A percentile compares a stretch with the other conserved stretches of the same genome.
phyloP scores from a whole-genome alignment of 2,888 invertebrate genomes.

The Flexamia atlantica region DNA sequence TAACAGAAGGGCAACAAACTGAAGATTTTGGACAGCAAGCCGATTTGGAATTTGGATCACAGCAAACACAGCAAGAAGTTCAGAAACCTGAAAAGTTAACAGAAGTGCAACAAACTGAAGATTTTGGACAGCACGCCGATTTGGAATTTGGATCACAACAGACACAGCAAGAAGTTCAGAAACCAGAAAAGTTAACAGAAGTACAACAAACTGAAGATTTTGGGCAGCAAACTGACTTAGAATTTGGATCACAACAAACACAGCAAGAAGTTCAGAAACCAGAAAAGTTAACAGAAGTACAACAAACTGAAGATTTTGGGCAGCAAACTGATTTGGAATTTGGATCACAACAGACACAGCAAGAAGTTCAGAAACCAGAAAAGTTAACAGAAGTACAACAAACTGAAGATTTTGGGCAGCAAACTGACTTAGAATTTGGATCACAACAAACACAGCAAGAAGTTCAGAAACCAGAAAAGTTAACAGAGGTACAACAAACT shows the following conservation, averaged over 20 bases:
- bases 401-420: constrained; percentile 43
- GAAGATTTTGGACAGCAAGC: background rate
- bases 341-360: constrained; percentile 66
- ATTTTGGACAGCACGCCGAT: constrained; percentile 64
- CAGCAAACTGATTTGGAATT: constrained; percentile 48
- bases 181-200: constrained; percentile 20
- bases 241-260: constrained; percentile 56
- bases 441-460: constrained; percentile 14
- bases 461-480: constrained; percentile 17
- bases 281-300: constrained; percentile 30
- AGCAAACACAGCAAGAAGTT: background rate
- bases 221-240: constrained; percentile 69
- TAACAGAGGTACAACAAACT: background rate
- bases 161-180: constrained; percentile 21
- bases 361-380: constrained; percentile 65
- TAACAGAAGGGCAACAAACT: constrained; percentile 16
- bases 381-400: constrained; percentile 54
- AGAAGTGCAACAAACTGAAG: constrained; percentile 36
- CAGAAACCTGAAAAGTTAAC: constrained; percentile 35
- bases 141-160: constrained; percentile 26
- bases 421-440: constrained; percentile 1
- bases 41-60: background rate
- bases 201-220: constrained; percentile 66
- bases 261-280: background rate
- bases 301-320: constrained; percentile 65